Base-by-base conservation (phyloP, 2,888 invertebrate genomes). In the Lithophane ornitopus region DNA sequence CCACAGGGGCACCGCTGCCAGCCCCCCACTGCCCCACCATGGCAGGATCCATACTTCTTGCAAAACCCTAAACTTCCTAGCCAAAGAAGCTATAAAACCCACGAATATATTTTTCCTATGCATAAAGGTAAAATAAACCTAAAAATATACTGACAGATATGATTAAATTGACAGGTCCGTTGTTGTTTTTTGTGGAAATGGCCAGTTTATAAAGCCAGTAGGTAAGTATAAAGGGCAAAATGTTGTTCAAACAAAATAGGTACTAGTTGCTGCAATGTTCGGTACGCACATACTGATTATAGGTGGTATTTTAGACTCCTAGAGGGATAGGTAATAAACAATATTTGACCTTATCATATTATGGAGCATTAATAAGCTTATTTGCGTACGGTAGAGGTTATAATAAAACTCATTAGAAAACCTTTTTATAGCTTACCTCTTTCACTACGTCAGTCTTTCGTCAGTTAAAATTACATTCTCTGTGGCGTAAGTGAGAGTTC, bases 31-130 rank as follows among this genome's bases (percentile, higher is more conserved):
- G 0, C 94, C 94, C 95, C 96, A 96, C 95, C 95, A 96, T 2
- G 96, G 95, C 58, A 95, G 84, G 58, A 96, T 92, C 95, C 96
- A 96, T 87, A 92, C 91, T 86, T 96, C 96, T 84, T 96, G 95
- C 16, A 94, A 84, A 7, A 92, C 90, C 84, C 96, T 91, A 75
- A 95, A 96, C 85, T 93, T 95, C 70, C 95, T 91, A 56, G 96
- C 96, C 70, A 94, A 84, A 65, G 85, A 82, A 63, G 94, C 93
- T 85, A 96, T 83, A 14, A 90, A 90, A 82, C 94, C 91, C 74
- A 94, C 91, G 22, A 95, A 88, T 89, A 95, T 90, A 85, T 94
- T 96, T 90, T 90, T 93, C 88, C 92, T 94, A 92, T 91, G 88
- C 95, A 95, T 95, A 91, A 89, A 92, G 88, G 80, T 92, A 83